Evolutionary conservation across 2,797 vertebrate genomes (phyloP).

Genomic region (Linurgus olivaceus): DNA sequence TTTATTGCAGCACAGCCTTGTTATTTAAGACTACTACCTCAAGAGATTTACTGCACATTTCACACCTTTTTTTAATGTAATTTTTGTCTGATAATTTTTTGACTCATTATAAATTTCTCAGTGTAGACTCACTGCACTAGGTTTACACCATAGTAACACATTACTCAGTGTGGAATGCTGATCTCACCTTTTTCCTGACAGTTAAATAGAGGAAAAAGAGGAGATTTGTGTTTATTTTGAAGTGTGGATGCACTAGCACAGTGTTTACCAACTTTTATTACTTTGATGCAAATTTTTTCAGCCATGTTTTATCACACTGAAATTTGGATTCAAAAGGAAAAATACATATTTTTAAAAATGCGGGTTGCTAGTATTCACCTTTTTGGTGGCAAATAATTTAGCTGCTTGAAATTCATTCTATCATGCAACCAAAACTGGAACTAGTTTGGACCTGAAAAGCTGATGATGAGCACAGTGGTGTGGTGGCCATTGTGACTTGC

Average conservation of each 20-base stretch:
- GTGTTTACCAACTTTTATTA: not conserved
- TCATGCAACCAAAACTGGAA: not conserved
- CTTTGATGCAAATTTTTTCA: not conserved
- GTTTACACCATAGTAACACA: not conserved
- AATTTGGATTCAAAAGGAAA: not conserved
- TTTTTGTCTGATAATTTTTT: not conserved
- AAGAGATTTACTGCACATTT: not conserved
- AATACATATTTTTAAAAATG: not conserved
- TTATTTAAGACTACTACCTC: not conserved
- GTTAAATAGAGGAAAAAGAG: not conserved
- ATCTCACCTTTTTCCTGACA: not conserved
- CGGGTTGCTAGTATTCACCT: not conserved
- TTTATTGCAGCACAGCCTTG: not conserved
- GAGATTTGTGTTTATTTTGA: not conserved
- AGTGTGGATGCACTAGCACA: not conserved
- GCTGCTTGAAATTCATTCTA: not conserved
- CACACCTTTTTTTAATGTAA: not conserved
- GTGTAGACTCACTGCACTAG: not conserved
- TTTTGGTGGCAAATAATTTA: not conserved
- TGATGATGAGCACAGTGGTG: rapidly evolving
- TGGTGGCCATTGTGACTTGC: not conserved
- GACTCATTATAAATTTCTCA: not conserved
- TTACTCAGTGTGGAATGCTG: not conserved
- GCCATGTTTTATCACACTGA: not conserved
- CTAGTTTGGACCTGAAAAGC: not conserved